These are phyloP conservation scores for Enteromius anoplus DNA, from an alignment of 2,797 vertebrate genomes.

Conservation along the genomic window DNA sequence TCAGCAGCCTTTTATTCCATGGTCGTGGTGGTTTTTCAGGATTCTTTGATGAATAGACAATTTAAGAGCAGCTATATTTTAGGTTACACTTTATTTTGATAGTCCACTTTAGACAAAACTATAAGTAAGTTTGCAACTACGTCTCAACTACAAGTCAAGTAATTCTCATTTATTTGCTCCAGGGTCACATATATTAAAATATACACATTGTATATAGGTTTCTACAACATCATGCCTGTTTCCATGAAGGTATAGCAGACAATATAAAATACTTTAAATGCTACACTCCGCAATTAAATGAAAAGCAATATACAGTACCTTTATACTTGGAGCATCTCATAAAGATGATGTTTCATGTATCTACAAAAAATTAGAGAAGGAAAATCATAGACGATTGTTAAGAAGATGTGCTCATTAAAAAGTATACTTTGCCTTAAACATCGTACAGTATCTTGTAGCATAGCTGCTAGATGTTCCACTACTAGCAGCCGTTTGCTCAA, in stretches of 20 bases:
- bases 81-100: too few relatives aligned
- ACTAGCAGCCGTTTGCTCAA: slow-evolving; percentile 6
- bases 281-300: background rate
- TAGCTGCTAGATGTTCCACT: background rate
- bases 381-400: background rate
- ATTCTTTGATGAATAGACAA: too few relatives aligned
- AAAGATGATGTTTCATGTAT: slow-evolving; percentile 4
- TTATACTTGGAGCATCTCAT: background rate
- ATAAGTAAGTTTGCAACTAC: too few relatives aligned
- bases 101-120: too few relatives aligned
- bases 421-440: background rate
- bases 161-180: too few relatives aligned
- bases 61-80: too few relatives aligned
- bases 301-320: background rate
- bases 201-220: background rate
- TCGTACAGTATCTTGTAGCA: background rate
- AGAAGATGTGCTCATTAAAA: slow-evolving; percentile 17
- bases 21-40: too few relatives aligned
- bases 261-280: background rate
- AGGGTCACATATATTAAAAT: background rate
- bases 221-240: background rate
- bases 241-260: background rate
- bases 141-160: too few relatives aligned
- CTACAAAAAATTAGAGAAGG: background rate
- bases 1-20: too few relatives aligned